Evolutionary conservation across 2,797 vertebrate genomes (phyloP).

Genomic region (Girardinus metallicus): DNA sequence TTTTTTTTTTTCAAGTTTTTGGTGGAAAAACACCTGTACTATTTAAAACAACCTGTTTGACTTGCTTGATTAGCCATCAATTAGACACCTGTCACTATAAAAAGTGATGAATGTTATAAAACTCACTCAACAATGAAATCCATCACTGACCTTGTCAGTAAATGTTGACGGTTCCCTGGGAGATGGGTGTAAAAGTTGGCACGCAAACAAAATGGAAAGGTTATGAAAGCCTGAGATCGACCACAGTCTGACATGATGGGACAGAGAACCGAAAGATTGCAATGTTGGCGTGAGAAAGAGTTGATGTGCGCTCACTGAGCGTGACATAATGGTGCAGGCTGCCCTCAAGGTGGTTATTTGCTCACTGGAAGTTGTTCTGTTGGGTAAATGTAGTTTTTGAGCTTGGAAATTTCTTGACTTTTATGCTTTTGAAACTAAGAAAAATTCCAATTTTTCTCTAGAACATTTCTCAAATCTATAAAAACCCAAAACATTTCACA

Average conservation of each 20-base stretch:
- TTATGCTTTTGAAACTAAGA: too few species aligned
- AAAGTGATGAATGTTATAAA: neutral
- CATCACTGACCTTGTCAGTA: neutral
- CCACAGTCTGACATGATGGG: neutral
- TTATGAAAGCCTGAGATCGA: neutral
- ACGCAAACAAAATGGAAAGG: neutral
- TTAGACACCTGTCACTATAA: neutral
- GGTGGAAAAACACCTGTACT: neutral
- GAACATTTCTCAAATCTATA: too few species aligned
- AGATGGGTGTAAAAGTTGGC: neutral
- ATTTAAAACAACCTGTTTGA: neutral
- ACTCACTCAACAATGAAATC: neutral
- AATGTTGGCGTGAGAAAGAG: neutral
- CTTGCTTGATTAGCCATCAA: neutral
- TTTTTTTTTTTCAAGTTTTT: neutral
- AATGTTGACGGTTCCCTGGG: neutral
- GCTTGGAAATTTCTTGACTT: too few species aligned
- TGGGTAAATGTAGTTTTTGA: neutral
- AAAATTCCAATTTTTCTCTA: too few species aligned
- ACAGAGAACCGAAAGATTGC: neutral
- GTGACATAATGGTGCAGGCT: neutral
- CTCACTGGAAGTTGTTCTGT: neutral
- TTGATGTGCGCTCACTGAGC: neutral
- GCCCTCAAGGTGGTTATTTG: neutral
- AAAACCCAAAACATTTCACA: too few species aligned